Base-by-base conservation (phyloP, 2,888 invertebrate species). In the Cloeon dipterum region DNA sequence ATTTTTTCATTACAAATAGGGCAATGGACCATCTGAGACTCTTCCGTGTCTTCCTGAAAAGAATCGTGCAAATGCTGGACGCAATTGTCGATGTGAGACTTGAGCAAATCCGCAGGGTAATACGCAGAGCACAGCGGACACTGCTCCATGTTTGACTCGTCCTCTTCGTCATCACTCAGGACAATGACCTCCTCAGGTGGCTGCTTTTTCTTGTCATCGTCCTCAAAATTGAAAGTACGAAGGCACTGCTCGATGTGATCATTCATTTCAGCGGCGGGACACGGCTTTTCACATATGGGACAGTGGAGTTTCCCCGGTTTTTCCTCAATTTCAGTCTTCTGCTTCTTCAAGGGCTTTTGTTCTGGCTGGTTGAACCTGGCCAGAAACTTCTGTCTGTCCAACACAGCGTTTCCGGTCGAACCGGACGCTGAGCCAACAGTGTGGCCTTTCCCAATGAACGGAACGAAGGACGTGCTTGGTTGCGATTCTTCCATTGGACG, bases 11-110 rank as follows among this genome's bases (percentile, higher is more conserved):
- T n/a, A 36, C 49, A 49, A 26, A 44, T 45, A 5, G 47, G 48
- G 49, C 69, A 69, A 23, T 56, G 44, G 5, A 46, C 48, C 3
- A 62, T 56, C 40, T 38, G 18, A 35, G 32, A 25, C 36, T 36
- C 23, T 17, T n/a, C n/a, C 8, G 21, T 8, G 10, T 10, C 21
- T 5, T 5, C 21, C 10, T 21, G 21, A n/a, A 29, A 29, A 5
- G 29, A n/a, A 16, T 29, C 29, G 16, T 29, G 29, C 14, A 29
- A n/a, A 14, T n/a, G n/a, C 16, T 29, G 29, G n/a, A 29, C 29
- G 29, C 29, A 29, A 16, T n/a, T 5, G 7, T 29, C 16, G 14
- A 29, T 16, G n/a, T 29, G 29, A 7, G 13, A 16, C 29, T 29
- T 13, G 5, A 29, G n/a, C n/a, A 29, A 14, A 11, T 7, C 29